Base-by-base conservation (phyloP, 1,140 invertebrate species). In the Drosophila lacteicornis region DNA sequence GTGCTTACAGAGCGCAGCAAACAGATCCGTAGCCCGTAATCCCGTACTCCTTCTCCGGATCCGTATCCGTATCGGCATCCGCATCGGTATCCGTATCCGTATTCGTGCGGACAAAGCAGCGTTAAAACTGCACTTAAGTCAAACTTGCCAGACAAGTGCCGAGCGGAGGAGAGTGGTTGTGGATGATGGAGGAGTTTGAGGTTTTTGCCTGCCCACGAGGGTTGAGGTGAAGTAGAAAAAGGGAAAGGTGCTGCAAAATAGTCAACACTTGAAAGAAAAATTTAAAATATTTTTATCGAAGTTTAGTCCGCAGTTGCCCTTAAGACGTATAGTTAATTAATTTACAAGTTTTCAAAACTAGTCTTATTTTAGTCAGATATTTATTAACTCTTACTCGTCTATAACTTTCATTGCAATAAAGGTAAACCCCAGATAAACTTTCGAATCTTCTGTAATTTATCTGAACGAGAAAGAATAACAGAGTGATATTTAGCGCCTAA, bases 61-160 rank as follows among this genome's bases (percentile, higher is more conserved):
- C 63, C 60, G 38, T 46, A 57, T 22, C 22, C 42, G 36, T 53
- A 56, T 38, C 43, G 45, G 45, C n/a, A 33, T 27, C 30, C 36
- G 25, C 36, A 61, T 46, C 57, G 36, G 51, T 45, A 59, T 49
- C 69, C 82, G 84, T 58, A 79, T 49, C 68, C 57, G 55, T 49
- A 53, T 56, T 60, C 79, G 58, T 49, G 30, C 78, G 77, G 67
- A 70, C 58, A 46, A 70, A 69, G 75, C 73, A 87, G 79, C 84
- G 84, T 79, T 84, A 90, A 88, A 90, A 84, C 85, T 88, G 80
- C 84, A 88, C 84, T 90, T 84, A 88, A 88, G 84, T 90, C 84
- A 88, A 88, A 88, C 84, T 90, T 88, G 85, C 80, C 84, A 88
- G 84, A 88, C 84, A 88, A 80, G 85, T 75, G 80, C 68, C 59